These are phyloP conservation scores for Ophioderma brevispina DNA, from an alignment of 35 echinoderm and acorn worm genomes.

Conservation along the genomic window DNA sequence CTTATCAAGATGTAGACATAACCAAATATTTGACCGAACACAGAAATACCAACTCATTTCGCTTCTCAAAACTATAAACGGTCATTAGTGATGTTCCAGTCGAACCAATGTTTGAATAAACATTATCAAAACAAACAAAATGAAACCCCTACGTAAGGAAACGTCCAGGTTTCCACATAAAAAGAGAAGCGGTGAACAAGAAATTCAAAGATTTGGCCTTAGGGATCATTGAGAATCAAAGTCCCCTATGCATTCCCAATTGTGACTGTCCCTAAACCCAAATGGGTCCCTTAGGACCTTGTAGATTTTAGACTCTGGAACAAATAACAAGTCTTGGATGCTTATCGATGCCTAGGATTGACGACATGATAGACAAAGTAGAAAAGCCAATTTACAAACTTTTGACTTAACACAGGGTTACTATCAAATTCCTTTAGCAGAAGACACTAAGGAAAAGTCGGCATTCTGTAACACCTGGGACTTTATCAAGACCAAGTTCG, in stretches of 20 bases:
- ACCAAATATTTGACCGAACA: not conserved
- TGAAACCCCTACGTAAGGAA: slow-evolving; percentile 6
- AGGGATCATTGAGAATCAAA: slow-evolving; percentile 51
- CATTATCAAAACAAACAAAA: not conserved
- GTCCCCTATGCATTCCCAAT: slow-evolving; percentile 67
- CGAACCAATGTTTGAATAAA: not conserved
- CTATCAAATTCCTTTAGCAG: slow-evolving; percentile 46
- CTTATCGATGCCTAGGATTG: slow-evolving; percentile 32
- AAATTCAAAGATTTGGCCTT: slow-evolving; percentile 52
- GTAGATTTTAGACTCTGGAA: slow-evolving; percentile 44
- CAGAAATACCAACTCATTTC: slow-evolving; percentile 10
- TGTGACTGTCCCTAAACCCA: slow-evolving; percentile 53
- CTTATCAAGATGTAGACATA: not conserved
- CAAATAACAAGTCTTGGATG: slow-evolving; percentile 39
- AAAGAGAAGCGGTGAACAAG: slow-evolving; percentile 31
- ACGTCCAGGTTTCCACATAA: slow-evolving; percentile 29
- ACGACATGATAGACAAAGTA: slow-evolving; percentile 38
- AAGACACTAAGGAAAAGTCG: not conserved
- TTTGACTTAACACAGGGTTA: slow-evolving; percentile 66
- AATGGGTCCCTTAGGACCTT: slow-evolving; percentile 62
- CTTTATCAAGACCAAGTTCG: slow-evolving; percentile 36
- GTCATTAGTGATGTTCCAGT: slow-evolving; percentile 38
- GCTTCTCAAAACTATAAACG: slow-evolving; percentile 23
- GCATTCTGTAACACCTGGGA: slow-evolving; percentile 40
- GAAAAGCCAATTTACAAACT: slow-evolving; percentile 22